Conservation (phyloP, 2,113 vertebrate genomes). For the Eurypyga helias region DNA sequence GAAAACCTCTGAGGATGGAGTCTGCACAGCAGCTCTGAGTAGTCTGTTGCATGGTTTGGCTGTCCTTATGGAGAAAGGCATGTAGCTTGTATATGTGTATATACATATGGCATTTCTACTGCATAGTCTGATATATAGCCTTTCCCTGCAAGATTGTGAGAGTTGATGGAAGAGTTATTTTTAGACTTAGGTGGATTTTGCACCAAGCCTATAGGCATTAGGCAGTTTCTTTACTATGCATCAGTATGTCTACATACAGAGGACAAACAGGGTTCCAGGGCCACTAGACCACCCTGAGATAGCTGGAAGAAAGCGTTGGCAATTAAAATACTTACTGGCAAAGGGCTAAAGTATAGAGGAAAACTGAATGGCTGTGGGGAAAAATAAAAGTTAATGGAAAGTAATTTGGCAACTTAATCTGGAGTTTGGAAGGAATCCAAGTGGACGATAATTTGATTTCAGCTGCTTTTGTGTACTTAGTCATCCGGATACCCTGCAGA, state of each 20-base stretch:
- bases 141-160: neutral
- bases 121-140: accelerated
- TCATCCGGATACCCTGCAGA: slow-evolving; percentile 9
- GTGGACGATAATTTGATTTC: slow-evolving; percentile 55
- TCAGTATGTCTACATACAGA: neutral
- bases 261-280: neutral
- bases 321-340: neutral
- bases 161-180: neutral
- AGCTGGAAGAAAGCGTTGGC: neutral
- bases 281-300: neutral
- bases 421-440: slow-evolving; percentile 21
- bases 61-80: neutral
- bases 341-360: neutral
- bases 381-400: slow-evolving; percentile 57
- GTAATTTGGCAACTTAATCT: slow-evolving; percentile 57
- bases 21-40: neutral
- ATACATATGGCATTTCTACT: accelerated
- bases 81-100: neutral
- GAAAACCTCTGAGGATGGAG: neutral
- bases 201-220: neutral
- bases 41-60: neutral
- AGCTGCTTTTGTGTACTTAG: slow-evolving; percentile 47
- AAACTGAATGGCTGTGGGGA: slow-evolving; percentile 15
- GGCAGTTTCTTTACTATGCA: neutral
- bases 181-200: neutral